Conservation (phyloP, 2,888 invertebrate species). For the Chymomyza procnemis region DNA sequence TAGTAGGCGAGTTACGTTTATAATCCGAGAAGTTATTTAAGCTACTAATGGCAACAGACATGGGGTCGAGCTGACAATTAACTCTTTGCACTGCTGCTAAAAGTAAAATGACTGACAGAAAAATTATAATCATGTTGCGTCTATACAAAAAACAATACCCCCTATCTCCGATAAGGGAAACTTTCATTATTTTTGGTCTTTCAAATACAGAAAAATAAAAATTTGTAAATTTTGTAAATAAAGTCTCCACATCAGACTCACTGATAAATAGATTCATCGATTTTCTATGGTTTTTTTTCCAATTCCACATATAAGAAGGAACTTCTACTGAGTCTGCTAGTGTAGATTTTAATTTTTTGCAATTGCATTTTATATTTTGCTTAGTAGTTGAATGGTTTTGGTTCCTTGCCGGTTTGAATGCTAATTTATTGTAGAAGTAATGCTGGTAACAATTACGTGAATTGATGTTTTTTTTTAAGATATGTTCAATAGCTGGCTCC, state of each 20-base stretch:
- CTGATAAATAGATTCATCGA: background rate
- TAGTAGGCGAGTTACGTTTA: background rate
- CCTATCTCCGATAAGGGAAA: background rate
- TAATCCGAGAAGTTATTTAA: background rate
- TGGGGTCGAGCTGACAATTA: slow-evolving; percentile 6
- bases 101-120: background rate
- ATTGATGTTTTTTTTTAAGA: background rate
- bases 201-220: background rate
- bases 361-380: background rate
- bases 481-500: background rate
- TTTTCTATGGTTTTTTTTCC: background rate
- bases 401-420: background rate
- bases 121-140: background rate
- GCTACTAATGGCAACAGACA: background rate
- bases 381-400: background rate
- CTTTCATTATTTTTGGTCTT: background rate
- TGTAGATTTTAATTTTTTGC: background rate
- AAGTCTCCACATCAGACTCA: background rate
- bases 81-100: slow-evolving; percentile 27
- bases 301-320: background rate
- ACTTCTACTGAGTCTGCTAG: background rate
- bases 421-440: background rate
- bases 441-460: background rate
- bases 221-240: background rate
- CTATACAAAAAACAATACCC: slow-evolving; percentile 3